Base-by-base conservation (phyloP, 2,113 vertebrate genomes). In the Neolamprologus sp. region DNA sequence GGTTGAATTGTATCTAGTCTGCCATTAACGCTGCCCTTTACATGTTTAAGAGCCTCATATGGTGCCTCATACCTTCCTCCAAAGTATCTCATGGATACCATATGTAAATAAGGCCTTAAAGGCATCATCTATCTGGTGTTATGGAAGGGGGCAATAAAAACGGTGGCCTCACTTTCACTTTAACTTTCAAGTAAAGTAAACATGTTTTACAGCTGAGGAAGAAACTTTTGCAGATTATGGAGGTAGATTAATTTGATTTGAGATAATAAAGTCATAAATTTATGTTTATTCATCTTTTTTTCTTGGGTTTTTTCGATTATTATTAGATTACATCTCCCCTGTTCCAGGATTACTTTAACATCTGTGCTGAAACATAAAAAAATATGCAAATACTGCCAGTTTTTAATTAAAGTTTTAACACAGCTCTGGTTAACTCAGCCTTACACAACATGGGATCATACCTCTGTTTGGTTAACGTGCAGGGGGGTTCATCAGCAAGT, bases 1-100 rank as follows among this genome's bases (percentile, higher is more conserved):
- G 58, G 57, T 90, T 96, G 91, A 96, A 96, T 96, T 95, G 93
- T 79, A 90, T 80, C 94, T 92, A 92, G 95, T 95, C 93, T 94
- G 88, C 90, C 91, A 95, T 96, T 96, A 96, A 96, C 85, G 55
- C 86, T 26, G 73, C 82, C 89, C 88, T 90, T 90, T 93, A 95
- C 89, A 93, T 89, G 93, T 95, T 93, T 88, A 89, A 94, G 91
- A 84, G 45, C 93, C 93, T 94, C 94, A 95, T 92, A 94, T 88
- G 88, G 94, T 86, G 92, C 89, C 84, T 94, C 92, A 91, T 93
- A 93, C 92, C 82, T 91, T 84, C 86, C 90, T 53, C 85, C 55
- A n/a, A 26, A 26, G 87, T 83, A 88, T 94, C 87, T 91, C 92
- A 85, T 94, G 88, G 94, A 88, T 93, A 93, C 93, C 85, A 68